A percentile compares a stretch with the other conserved stretches of the same genome.
phyloP scores from a whole-genome alignment of 2,888 invertebrate species.

The Drosophila demipolita region DNA sequence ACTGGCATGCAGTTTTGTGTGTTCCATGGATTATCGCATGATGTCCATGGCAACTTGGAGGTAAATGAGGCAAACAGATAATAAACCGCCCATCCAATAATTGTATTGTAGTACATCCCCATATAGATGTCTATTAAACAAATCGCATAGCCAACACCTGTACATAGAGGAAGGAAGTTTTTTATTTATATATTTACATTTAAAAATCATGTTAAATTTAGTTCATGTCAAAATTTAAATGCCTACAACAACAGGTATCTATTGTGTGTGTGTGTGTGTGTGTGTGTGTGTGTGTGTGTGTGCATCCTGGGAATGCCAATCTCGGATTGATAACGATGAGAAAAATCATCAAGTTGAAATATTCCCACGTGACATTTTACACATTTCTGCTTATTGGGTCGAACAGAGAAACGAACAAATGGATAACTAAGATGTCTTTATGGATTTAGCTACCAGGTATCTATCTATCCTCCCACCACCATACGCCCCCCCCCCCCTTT shows the following conservation, averaged over 20 bases:
- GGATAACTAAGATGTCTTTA: slow-evolving; percentile 17
- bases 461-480: slow-evolving; percentile 13
- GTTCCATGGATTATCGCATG: slow-evolving; percentile 95
- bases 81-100: slow-evolving; percentile 98
- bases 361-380: slow-evolving; percentile 76
- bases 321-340: slow-evolving; percentile 63
- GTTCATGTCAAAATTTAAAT: background rate
- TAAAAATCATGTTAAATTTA: background rate
- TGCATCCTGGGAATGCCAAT: slow-evolving; percentile 64
- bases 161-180: background rate
- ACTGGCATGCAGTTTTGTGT: slow-evolving; percentile 91
- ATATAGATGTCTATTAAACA: slow-evolving; percentile 97
- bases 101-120: slow-evolving; percentile 99
- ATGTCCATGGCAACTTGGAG: slow-evolving; percentile 93
- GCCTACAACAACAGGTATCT: slow-evolving; percentile 42
- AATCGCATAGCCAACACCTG: slow-evolving; percentile 98
- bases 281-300: slow-evolving; percentile 10
- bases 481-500: background rate
- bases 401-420: slow-evolving; percentile 9
- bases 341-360: slow-evolving; percentile 55
- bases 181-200: background rate
- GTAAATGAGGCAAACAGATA: slow-evolving; percentile 94
- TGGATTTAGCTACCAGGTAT: slow-evolving; percentile 20
- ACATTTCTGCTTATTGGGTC: slow-evolving; percentile 57
- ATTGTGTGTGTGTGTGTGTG: slow-evolving; percentile 6